phyloP scores from a whole-genome alignment of 1,140 invertebrate species.

The Papilio glaucus region DNA sequence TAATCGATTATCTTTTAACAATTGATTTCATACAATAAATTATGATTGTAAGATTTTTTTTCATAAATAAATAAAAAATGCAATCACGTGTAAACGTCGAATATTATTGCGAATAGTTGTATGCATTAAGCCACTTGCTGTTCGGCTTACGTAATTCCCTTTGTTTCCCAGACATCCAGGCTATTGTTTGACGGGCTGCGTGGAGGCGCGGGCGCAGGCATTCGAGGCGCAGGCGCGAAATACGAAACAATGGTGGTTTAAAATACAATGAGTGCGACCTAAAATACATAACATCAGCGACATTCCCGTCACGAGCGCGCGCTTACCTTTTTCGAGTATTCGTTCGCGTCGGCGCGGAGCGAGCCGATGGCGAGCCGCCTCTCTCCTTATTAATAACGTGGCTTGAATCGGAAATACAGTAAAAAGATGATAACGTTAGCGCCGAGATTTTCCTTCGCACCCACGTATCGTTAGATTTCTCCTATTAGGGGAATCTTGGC shows the following conservation, averaged over 20 bases:
- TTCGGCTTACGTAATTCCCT: slow-evolving; percentile 20
- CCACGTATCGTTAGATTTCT: slow-evolving; percentile 48
- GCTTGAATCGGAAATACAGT: slow-evolving; percentile 63
- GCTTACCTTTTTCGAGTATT: slow-evolving; percentile 78
- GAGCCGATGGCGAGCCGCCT: slow-evolving; percentile 60
- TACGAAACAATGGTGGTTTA: slow-evolving; percentile 79
- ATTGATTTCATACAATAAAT: no score
- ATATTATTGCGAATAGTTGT: slow-evolving; percentile 6
- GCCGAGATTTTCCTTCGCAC: slow-evolving; percentile 41
- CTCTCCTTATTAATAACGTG: slow-evolving; percentile 75
- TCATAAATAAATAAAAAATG: not conserved
- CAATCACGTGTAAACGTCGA: not conserved
- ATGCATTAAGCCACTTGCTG: not conserved
- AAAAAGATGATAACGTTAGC: slow-evolving; percentile 40
- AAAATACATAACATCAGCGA: slow-evolving; percentile 73
- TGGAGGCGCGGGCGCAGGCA: slow-evolving; percentile 46
- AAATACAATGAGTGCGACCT: slow-evolving; percentile 78
- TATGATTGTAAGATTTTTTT: no score
- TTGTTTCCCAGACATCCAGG: slow-evolving; percentile 22
- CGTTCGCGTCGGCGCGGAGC: slow-evolving; percentile 61
- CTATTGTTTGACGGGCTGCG: slow-evolving; percentile 34
- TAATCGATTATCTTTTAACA: not conserved
- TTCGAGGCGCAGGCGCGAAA: slow-evolving; percentile 71
- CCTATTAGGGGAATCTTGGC: slow-evolving; percentile 40
- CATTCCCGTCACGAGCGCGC: slow-evolving; percentile 76